phyloP scores from a whole-genome alignment of 2,797 vertebrate genomes.

The Nasua narica region DNA sequence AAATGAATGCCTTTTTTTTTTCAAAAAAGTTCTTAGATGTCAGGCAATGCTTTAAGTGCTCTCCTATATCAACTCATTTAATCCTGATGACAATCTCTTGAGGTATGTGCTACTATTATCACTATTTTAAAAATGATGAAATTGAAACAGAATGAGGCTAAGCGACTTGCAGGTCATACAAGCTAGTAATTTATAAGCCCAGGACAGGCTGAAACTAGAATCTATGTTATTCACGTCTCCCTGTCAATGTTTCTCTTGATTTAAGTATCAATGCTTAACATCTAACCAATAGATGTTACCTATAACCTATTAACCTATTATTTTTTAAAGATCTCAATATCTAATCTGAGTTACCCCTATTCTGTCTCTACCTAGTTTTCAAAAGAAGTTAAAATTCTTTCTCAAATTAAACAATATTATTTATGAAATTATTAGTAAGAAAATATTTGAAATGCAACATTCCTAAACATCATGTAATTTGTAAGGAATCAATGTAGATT shows the following conservation, averaged over 20 bases:
- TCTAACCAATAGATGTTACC: neutral
- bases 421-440: neutral
- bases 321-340: neutral
- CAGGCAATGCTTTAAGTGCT: neutral
- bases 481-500: neutral
- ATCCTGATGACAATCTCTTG: constrained; percentile 15
- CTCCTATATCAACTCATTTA: constrained; percentile 37
- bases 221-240: neutral
- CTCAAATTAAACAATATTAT: neutral
- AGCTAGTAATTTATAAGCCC: neutral
- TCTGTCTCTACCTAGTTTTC: neutral
- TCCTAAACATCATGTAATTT: neutral
- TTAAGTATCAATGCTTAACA: neutral
- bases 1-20: neutral
- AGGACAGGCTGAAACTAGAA: neutral
- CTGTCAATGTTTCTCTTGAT: neutral
- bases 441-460: neutral
- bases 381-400: neutral
- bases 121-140: neutral
- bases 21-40: neutral
- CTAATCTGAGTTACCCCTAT: neutral
- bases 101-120: neutral
- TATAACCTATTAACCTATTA: no score
- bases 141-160: neutral
- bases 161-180: neutral